phyloP scores from a whole-genome alignment of 2,113 vertebrate genomes.

The Sprattus sprattus region DNA sequence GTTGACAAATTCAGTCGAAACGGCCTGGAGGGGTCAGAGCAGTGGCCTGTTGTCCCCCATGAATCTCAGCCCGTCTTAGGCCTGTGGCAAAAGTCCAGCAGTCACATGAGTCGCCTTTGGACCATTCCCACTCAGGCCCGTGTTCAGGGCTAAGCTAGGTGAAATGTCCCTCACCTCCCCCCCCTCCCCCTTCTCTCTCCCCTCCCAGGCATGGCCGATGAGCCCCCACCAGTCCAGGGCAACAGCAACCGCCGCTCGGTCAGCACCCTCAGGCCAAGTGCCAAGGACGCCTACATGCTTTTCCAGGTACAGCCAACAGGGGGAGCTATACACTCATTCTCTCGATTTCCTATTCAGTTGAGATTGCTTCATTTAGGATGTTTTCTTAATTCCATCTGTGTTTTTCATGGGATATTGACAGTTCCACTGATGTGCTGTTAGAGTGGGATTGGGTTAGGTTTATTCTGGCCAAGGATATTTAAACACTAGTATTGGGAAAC shows the following conservation, averaged over 20 bases:
- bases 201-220: constrained; percentile 76
- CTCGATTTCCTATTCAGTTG: background rate
- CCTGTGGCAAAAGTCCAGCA: background rate
- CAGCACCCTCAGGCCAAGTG: constrained; percentile 92
- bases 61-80: background rate
- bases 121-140: background rate
- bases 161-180: background rate
- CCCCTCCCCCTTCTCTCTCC: no score
- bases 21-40: background rate
- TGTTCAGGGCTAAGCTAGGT: background rate
- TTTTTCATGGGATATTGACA: background rate
- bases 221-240: constrained; percentile 81
- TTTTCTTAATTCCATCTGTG: background rate
- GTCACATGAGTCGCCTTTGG: background rate
- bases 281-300: constrained; percentile 98
- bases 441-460: background rate
- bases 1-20: background rate
- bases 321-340: constrained; percentile 29
- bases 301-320: constrained; percentile 84
- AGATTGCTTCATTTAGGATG: background rate
- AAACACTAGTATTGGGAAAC: background rate
- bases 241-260: constrained; percentile 94
- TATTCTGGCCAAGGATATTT: background rate
- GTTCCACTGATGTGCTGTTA: background rate
- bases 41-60: background rate